phyloP scores from a whole-genome alignment of 2,797 vertebrate species.

The Sciurus carolinensis region DNA sequence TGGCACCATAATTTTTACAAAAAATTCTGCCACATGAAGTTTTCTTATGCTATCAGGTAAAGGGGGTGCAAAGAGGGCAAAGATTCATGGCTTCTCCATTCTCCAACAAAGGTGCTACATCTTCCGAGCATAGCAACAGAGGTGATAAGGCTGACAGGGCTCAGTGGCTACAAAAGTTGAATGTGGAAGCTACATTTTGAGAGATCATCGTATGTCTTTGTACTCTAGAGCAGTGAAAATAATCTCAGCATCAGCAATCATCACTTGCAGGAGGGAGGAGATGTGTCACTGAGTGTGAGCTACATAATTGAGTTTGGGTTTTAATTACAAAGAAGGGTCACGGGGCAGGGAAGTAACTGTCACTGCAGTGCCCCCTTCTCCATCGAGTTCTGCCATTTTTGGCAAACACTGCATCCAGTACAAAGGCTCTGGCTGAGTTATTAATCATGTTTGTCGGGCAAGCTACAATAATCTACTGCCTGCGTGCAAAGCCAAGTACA shows the following conservation, averaged over 20 bases:
- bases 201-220: constrained; percentile 75
- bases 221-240: constrained; percentile 82
- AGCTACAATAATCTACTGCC: constrained; percentile 88
- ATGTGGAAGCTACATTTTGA: constrained; percentile 69
- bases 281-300: constrained; percentile 81
- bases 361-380: constrained; percentile 76
- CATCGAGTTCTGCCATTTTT: constrained; percentile 87
- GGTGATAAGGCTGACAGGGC: constrained; percentile 34
- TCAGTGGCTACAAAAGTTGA: constrained; percentile 80
- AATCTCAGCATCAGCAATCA: constrained; percentile 81
- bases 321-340: constrained; percentile 88
- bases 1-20: background rate
- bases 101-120: constrained; percentile 58
- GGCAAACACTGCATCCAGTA: constrained; percentile 83
- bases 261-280: constrained; percentile 73
- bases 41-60: constrained; percentile 19
- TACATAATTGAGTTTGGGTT: constrained; percentile 87
- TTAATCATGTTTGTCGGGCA: constrained; percentile 90
- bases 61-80: constrained; percentile 9
- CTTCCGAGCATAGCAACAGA: constrained; percentile 63
- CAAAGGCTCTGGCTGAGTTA: constrained; percentile 87
- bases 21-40: constrained; percentile 6
- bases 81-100: constrained; percentile 59
- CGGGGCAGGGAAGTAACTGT: constrained; percentile 87
- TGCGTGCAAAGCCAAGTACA: constrained; percentile 82